Evolutionary conservation across 2,888 invertebrate genomes (phyloP).

Genomic region (Listrodromus nycthemerus): DNA sequence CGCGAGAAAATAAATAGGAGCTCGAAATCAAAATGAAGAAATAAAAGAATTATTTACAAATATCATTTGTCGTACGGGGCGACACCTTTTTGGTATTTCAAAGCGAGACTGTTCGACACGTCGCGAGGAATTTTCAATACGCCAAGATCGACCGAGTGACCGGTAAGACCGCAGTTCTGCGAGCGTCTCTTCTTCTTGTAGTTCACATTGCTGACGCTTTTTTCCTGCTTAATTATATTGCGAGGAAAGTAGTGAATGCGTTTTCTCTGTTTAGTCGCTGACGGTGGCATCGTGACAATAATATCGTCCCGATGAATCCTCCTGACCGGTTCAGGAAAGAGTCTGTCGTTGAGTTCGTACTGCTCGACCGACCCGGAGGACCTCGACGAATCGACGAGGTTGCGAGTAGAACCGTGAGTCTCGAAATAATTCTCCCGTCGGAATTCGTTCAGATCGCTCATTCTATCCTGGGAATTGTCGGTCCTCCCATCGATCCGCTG

Average conservation of each 20-base stretch:
- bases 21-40: background rate
- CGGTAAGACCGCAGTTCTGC: conserved; percentile 76
- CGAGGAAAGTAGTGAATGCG: conserved; percentile 80
- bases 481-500: background rate
- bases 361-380: conserved; percentile 85
- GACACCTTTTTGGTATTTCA: conserved; percentile 75
- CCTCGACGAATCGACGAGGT: conserved; percentile 69
- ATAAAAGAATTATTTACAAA: background rate
- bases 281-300: conserved; percentile 76
- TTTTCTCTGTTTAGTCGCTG: conserved; percentile 74
- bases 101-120: conserved; percentile 75
- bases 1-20: background rate
- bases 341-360: conserved; percentile 86
- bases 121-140: conserved; percentile 72
- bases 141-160: conserved; percentile 78
- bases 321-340: conserved; percentile 86
- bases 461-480: conserved; percentile 43
- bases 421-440: conserved; percentile 87
- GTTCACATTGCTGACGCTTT: conserved; percentile 30
- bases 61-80: background rate
- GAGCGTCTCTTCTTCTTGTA: conserved; percentile 69
- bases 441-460: conserved; percentile 83
- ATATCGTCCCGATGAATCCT: conserved; percentile 72
- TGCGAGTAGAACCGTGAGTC: conserved; percentile 85
- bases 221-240: conserved; percentile 76